These are phyloP conservation scores for Thera obeliscata DNA, from an alignment of 2,888 invertebrate genomes.

Conservation along the genomic window DNA sequence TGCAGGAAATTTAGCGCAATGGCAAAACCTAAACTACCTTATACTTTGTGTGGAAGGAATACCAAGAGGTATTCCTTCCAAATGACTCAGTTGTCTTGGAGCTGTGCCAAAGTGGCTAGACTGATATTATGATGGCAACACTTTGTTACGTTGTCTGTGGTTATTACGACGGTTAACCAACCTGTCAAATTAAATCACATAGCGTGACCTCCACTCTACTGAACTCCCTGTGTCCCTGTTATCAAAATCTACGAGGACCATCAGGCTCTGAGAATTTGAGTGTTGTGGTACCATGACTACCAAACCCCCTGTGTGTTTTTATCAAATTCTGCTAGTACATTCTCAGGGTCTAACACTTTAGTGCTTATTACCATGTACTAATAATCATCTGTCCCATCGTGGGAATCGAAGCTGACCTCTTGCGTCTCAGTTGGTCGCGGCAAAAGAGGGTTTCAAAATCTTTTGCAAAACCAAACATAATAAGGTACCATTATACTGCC, in stretches of 20 bases:
- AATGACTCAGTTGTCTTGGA: conserved; percentile 28
- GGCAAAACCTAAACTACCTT: background rate
- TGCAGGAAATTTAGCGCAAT: background rate
- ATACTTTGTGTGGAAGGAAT: background rate
- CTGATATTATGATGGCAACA: conserved; percentile 4
- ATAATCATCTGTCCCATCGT: no score
- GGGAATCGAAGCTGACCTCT: no score
- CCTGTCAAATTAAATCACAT: background rate
- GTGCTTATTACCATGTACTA: no score
- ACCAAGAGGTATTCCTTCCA: conserved; percentile 14
- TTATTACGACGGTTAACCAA: background rate
- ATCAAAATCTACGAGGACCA: no score
- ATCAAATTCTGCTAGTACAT: no score
- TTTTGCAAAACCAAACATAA: background rate
- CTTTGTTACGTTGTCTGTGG: background rate
- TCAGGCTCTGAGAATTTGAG: no score
- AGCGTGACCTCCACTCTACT: background rate
- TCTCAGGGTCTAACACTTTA: no score
- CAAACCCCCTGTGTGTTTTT: no score
- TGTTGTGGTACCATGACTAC: no score
- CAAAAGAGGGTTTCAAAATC: no score
- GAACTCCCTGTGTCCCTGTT: no score
- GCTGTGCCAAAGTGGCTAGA: conserved; percentile 21
- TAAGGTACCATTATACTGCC: background rate
- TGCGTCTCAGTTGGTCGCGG: no score